These are phyloP conservation scores for Notothenia rossii DNA, from an alignment of 2,113 vertebrate genomes.

Conservation along the genomic window DNA sequence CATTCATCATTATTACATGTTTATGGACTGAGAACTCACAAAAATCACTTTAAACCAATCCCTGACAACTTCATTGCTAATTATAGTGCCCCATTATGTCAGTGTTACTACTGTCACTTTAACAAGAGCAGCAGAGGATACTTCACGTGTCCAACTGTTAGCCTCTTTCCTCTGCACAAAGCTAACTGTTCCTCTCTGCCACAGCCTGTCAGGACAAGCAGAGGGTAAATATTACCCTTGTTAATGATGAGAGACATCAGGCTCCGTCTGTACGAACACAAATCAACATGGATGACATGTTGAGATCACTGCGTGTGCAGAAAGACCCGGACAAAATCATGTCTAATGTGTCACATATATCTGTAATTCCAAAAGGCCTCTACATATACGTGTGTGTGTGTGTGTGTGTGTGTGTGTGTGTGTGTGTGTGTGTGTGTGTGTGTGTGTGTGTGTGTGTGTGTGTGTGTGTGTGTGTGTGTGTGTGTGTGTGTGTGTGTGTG, in stretches of 20 bases:
- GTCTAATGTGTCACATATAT: constrained; percentile 80
- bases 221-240: constrained; percentile 67
- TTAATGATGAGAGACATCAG: constrained; percentile 71
- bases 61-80: constrained; percentile 36
- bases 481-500: constrained; percentile 40
- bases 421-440: constrained; percentile 30
- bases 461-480: constrained; percentile 34
- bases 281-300: constrained; percentile 79
- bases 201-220: constrained; percentile 55
- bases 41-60: constrained; percentile 4
- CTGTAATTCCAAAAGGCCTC: constrained; percentile 77
- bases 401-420: constrained; percentile 52
- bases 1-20: constrained; percentile 2
- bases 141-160: constrained; percentile 30
- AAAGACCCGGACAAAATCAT: constrained; percentile 68
- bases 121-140: constrained; percentile 18
- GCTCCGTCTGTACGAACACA: constrained; percentile 75
- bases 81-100: constrained; percentile 17
- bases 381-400: constrained; percentile 20
- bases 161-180: constrained; percentile 27
- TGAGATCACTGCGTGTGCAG: constrained; percentile 72
- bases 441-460: constrained; percentile 38
- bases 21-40: constrained; percentile 6
- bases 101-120: constrained; percentile 39
- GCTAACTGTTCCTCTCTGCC: constrained; percentile 41